Evolutionary conservation across 2,113 vertebrate genomes (phyloP).

Genomic region (Sarotherodon lohbergeri): DNA sequence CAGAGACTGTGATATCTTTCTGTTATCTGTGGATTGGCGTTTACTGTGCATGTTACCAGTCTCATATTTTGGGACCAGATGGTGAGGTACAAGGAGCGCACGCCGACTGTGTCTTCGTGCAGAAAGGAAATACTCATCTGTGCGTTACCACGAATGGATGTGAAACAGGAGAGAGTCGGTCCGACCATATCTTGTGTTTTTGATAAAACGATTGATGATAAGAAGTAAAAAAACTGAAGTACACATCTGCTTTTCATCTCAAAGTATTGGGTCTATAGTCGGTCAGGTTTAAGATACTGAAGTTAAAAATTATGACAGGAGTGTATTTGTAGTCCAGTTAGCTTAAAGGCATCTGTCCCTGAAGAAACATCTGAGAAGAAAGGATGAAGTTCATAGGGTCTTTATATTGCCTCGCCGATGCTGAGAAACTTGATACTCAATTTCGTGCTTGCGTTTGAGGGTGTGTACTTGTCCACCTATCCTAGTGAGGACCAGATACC

Average conservation of each 20-base stretch:
- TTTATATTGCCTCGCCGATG: conserved; percentile 1
- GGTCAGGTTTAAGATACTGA: background rate
- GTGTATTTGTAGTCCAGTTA: background rate
- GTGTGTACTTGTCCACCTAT: background rate
- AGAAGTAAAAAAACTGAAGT: background rate
- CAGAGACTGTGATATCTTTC: conserved; percentile 57
- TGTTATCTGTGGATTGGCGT: background rate
- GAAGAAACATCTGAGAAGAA: background rate
- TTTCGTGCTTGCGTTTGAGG: background rate
- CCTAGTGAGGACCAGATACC: background rate
- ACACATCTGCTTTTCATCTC: conserved; percentile 24
- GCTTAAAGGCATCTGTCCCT: background rate
- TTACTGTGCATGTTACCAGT: conserved; percentile 52
- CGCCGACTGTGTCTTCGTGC: background rate
- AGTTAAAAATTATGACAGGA: background rate
- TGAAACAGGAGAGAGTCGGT: conserved; percentile 49
- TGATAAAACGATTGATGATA: background rate
- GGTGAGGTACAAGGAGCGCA: conserved; percentile 50
- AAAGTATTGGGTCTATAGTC: background rate
- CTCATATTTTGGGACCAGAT: conserved; percentile 58
- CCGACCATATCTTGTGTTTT: background rate
- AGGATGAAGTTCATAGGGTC: background rate
- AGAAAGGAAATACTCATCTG: conserved; percentile 37
- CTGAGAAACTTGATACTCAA: conserved; percentile 5
- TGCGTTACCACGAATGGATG: background rate